Evolutionary conservation across 2,888 invertebrate species (phyloP), one percentile per base, ranked within the genome.

Genomic region (Microplitis deprimator): DNA sequence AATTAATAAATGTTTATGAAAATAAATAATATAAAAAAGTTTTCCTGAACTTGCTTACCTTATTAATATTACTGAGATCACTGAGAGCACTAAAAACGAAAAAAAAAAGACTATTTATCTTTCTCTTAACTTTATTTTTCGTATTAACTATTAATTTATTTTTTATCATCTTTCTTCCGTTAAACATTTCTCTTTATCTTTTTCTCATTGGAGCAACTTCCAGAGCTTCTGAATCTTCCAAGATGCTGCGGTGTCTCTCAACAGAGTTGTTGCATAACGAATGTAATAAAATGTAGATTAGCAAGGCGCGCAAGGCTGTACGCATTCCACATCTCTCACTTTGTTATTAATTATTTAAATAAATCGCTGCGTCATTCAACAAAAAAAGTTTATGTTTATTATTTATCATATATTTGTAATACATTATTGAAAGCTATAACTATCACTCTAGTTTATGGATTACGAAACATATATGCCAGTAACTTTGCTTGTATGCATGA

Each of bases 251-350:
- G 13, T 65, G 29, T 29, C 38, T 65, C 65, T 65, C 38, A 29
- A 20, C 29, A 13, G 65, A 29, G 29, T 29, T 60, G 68, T 74
- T 74, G 74, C 74, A 74, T 74, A 74, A 74, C 74, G 61, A 68
- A 74, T 39, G 61, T 61, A 74, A 74, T 74, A 74, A 74, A 74
- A 74, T 74, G 74, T 74, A 74, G 74, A 74, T 74, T 74, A 74
- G 74, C 74, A 60, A 38, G 38, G 61, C 38, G 68, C 39, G 59
- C 68, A 74, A 74, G 74, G 74, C 68, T 74, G 68, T 68, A 68
- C 74, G 67, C 74, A 74, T 74, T 74, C 68, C 39, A 38, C 50
- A 59, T 68, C 60, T 60, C 61, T 74, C 68, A 74, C 65, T 65
- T 65, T 38, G 65, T 65, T 65, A 65, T 65, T 17, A 65, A 65